Conservation (phyloP, 2,797 vertebrate genomes). For the Linurgus olivaceus region DNA sequence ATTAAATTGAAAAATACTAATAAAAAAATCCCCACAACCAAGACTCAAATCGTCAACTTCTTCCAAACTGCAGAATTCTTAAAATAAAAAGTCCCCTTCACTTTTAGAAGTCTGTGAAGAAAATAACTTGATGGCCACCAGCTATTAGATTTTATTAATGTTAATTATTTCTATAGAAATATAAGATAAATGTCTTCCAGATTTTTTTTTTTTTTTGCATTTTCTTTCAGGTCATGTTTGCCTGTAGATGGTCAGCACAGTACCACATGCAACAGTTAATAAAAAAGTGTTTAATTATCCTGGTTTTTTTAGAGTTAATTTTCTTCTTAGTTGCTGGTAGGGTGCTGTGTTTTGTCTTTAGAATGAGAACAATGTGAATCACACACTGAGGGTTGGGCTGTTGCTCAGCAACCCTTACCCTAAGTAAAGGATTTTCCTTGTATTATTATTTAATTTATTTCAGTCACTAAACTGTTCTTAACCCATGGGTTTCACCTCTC, state of each 20-base stretch:
- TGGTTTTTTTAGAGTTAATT: neutral
- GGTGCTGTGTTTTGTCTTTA: neutral
- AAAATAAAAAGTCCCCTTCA: neutral
- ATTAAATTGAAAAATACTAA: neutral
- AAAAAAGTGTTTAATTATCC: neutral
- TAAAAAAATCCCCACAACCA: neutral
- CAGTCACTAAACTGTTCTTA: neutral
- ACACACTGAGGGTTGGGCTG: neutral
- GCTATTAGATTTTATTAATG: rapidly evolving
- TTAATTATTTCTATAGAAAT: neutral
- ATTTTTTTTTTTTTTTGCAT: neutral
- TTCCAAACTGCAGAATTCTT: neutral
- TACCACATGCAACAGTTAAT: neutral
- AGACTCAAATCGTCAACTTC: neutral
- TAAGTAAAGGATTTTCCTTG: neutral
- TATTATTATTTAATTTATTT: neutral
- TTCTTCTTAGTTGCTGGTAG: too few species aligned
- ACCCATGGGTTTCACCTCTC: neutral
- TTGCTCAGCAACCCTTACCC: neutral
- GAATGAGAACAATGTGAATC: neutral
- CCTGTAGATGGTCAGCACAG: neutral
- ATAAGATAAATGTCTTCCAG: neutral
- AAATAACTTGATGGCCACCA: neutral
- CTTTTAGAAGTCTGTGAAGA: neutral
- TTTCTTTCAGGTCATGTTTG: neutral